Percentiles rank a stretch among this genome's conserved stretches.
Evolutionary conservation across 2,888 invertebrate genomes (phyloP).

Genomic region (Bhutanitis thaidina): DNA sequence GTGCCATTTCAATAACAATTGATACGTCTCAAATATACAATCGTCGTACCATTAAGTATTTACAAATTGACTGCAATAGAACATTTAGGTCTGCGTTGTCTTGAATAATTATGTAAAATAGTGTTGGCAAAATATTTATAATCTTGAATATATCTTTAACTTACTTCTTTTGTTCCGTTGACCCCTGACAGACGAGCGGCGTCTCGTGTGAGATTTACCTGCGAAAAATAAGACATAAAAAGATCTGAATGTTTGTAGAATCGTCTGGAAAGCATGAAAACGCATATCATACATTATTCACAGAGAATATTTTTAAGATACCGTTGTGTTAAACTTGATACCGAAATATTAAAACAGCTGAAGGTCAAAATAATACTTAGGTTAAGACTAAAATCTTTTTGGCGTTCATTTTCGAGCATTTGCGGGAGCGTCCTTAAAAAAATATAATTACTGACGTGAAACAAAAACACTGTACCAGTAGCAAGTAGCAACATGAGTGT

Average conservation of each 20-base stretch:
- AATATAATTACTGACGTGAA: no score
- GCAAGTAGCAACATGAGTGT: no score
- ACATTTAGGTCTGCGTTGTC: background rate
- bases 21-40: no score
- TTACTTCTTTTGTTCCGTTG: conserved; percentile 75
- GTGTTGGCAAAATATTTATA: conserved; percentile 2
- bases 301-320: conserved; percentile 11
- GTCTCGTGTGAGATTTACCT: conserved; percentile 80
- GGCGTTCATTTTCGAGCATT: no score
- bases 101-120: conserved; percentile 4
- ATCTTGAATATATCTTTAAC: conserved; percentile 25
- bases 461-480: no score
- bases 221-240: conserved; percentile 33
- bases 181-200: conserved; percentile 81
- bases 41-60: background rate
- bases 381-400: no score
- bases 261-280: background rate
- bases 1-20: no score
- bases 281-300: background rate
- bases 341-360: no score
- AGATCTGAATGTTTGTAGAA: conserved; percentile 6
- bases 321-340: no score
- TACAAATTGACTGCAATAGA: conserved; percentile 7
- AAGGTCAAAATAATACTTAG: no score
- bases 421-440: no score